These are phyloP conservation scores for Oncorhynchus keta DNA, from an alignment of 2,113 vertebrate species.

Conservation along the genomic window DNA sequence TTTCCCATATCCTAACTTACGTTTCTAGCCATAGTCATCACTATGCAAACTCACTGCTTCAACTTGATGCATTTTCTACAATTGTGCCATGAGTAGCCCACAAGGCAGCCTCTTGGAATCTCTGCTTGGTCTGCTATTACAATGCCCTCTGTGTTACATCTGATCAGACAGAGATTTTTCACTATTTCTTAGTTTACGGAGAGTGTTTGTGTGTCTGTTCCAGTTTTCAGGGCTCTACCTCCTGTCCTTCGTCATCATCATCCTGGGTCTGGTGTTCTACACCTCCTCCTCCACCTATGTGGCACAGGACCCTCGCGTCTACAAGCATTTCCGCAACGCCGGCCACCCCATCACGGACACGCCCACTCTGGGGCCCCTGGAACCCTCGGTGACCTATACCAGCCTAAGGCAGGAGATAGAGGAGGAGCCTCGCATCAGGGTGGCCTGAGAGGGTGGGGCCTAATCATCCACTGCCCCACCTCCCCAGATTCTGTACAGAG, in stretches of 20 bases:
- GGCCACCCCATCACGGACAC: conserved; percentile 80
- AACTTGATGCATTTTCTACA: no score
- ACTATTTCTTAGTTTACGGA: neutral
- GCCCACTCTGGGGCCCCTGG: conserved; percentile 73
- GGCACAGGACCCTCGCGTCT: conserved; percentile 91
- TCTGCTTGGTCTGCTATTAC: no score
- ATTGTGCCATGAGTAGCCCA: neutral
- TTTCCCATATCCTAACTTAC: neutral
- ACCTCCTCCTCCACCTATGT: conserved; percentile 88
- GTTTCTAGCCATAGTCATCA: neutral
- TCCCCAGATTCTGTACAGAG: conserved; percentile 76
- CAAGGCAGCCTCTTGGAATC: neutral
- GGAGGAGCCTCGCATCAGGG: conserved; percentile 83
- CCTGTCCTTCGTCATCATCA: conserved; percentile 88
- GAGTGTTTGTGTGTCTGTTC: conserved; percentile 37
- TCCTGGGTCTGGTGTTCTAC: conserved; percentile 89
- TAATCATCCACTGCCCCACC: conserved; percentile 44
- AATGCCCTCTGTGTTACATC: no score
- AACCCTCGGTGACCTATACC: conserved; percentile 92
- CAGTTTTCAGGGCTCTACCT: conserved; percentile 96
- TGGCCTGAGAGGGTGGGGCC: conserved; percentile 71
- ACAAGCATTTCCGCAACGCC: conserved; percentile 93
- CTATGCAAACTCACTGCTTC: neutral
- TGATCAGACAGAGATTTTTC: neutral
- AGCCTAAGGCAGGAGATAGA: conserved; percentile 86